Evolutionary conservation across 1,140 invertebrate species (phyloP), one percentile per base, ranked within the genome.

Genomic region (Ganaspis sp.): DNA sequence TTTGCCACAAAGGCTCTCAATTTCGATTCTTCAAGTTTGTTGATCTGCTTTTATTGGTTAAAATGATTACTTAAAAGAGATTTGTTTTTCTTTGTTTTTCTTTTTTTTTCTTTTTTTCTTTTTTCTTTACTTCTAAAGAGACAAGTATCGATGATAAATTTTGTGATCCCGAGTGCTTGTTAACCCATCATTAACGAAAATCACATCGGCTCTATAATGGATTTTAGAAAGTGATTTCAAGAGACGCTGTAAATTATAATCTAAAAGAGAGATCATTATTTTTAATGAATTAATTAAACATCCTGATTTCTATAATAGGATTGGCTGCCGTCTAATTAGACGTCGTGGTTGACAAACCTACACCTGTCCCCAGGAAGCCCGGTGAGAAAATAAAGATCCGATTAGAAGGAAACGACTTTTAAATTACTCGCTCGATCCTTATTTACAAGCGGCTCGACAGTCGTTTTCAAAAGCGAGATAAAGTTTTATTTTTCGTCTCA

Each of bases 361-460:
- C 58, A 64, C 58, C 58, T 64, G 58, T 29, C 23, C 15, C 23
- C 29, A 64, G 58, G 15, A 29, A 64, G 58, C 23, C 12, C 58
- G 58, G 58, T 64, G 54, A 29, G 26, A 64, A 64, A 64, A 64
- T 64, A 64, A 64, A 64, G 58, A 64, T 64, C 58, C 23, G 58
- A 64, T 64, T 64, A 64, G 23, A 29, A 64, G 58, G 23, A 29
- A 64, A 64, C 23, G 58, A 64, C 58, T 64, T 64, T 29, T 29
- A 64, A 64, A 64, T 64, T 21, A 29, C 58, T 64, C n/a, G 58
- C 11, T 29, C 58, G 58, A 64, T 64, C 58, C 23, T 64, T 64
- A 64, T 64, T 64, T 64, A 64, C 58, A n/a, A 64, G 11, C 58
- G 58, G 11, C 58, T 29, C 4, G 58, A 64, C 58, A 64, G 11